Base-by-base conservation (phyloP, 2,797 vertebrate species). In the Petrocephalus schoutedeni region DNA sequence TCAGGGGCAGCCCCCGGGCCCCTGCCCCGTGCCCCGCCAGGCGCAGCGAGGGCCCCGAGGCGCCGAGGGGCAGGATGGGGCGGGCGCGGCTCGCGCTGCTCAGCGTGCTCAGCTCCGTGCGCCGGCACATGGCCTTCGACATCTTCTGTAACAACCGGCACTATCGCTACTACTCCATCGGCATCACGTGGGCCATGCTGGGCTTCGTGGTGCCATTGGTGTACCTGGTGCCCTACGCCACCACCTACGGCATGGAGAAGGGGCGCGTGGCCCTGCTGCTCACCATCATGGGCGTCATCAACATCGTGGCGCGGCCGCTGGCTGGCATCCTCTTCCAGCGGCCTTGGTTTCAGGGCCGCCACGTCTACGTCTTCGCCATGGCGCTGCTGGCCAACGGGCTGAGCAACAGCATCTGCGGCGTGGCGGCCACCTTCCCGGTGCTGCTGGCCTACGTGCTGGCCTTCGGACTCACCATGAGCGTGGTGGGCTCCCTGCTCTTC, bases 201-300 rank as follows among this genome's bases (percentile, higher is more conserved):
- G 98, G 98, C 0, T 98, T 98, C 45, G 92, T 95, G 2, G 94
- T 99, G 91, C 97, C 97, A 0, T 92, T 98, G 0, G 32, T 98
- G 16, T 99, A 96, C 90, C 92, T 99, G 87, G 97, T 99, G 88
- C 97, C 98, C 0, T 99, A 97, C 0, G 98, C 98, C 90, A 94
- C 94, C 0, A 90, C 91, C 14, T 89, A 95, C 0, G 89, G 93
- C 23, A 95, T 98, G 93, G 96, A 97, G 0, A 95, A 95, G 41
- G 91, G 89, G 59, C 92, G 14, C 21, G 97, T 97, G 0, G 98
- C 98, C 0, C 89, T 97, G 77, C 96, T 99, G 85, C 95, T 98
- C 59, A 97, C 97, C 21, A 87, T 98, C 85, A 93, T 98, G 0
- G 98, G 98, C 0, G 85, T 98, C 1, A 95, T 97, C 89, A 99